Evolutionary conservation across 2,888 invertebrate species (phyloP).

Genomic region (Microdon myrmicae): DNA sequence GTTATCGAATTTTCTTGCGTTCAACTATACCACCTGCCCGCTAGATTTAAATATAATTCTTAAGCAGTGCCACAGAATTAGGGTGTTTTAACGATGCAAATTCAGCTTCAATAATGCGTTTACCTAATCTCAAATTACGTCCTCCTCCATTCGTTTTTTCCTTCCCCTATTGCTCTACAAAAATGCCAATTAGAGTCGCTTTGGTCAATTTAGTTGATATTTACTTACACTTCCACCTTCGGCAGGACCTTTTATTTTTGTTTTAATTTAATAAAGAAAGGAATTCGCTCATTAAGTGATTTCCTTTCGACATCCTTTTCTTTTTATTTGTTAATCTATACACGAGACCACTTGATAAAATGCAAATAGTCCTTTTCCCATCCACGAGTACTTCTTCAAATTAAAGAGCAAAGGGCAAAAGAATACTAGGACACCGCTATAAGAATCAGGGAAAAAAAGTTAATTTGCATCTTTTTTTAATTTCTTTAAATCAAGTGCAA

Average conservation of each 20-base stretch:
- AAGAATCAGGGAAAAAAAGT: constrained; percentile 10
- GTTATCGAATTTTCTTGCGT: too few relatives aligned
- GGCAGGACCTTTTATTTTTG: constrained; percentile 11
- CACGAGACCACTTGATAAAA: constrained; percentile 44
- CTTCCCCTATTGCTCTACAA: neutral
- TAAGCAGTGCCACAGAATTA: neutral
- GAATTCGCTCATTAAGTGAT: constrained; percentile 51
- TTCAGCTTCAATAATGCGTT: constrained; percentile 1
- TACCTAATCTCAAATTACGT: constrained; percentile 17
- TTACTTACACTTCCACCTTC: constrained; percentile 9
- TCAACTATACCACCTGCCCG: too few relatives aligned
- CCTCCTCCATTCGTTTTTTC: neutral
- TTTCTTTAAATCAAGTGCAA: constrained; percentile 38
- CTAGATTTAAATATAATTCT: too few relatives aligned
- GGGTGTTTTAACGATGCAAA: neutral
- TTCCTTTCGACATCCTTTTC: constrained; percentile 43
- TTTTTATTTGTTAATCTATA: constrained; percentile 42
- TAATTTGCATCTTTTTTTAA: constrained; percentile 52
- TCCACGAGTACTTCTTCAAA: constrained; percentile 27
- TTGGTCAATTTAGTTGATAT: constrained; percentile 39
- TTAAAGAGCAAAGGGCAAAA: constrained; percentile 20
- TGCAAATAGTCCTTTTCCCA: constrained; percentile 36
- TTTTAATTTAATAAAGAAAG: constrained; percentile 49
- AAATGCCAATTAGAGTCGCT: constrained; percentile 44
- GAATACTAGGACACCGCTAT: constrained; percentile 16